These are phyloP conservation scores for Drosophila malerkotliana DNA, from an alignment of 1,140 invertebrate species.

Conservation along the genomic window DNA sequence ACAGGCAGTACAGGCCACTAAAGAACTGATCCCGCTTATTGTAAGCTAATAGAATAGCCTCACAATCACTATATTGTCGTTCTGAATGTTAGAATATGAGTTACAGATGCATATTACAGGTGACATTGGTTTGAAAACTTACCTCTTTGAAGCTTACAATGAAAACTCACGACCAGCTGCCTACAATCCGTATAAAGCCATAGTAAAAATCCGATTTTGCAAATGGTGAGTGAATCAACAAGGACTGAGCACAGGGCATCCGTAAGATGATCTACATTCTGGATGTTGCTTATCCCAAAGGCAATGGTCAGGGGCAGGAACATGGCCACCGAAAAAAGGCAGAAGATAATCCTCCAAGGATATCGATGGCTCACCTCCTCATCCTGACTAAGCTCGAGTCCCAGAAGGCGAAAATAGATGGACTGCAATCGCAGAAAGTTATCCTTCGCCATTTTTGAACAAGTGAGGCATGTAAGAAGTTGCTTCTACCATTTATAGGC, in stretches of 20 bases:
- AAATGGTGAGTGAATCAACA: conserved; percentile 42
- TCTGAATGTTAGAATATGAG: conserved; percentile 13
- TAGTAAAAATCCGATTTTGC: conserved; percentile 28
- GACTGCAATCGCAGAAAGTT: conserved; percentile 50
- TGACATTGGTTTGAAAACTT: not conserved
- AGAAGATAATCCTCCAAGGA: conserved; percentile 16
- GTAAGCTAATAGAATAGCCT: conserved; percentile 4
- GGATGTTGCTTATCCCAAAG: conserved; percentile 31
- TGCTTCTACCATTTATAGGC: conserved; percentile 9
- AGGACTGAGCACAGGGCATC: conserved; percentile 45
- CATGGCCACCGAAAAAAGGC: conserved; percentile 29
- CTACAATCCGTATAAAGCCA: conserved; percentile 16
- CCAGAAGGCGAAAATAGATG: conserved; percentile 41
- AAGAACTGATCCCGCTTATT: conserved; percentile 45
- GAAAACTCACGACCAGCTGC: conserved; percentile 13
- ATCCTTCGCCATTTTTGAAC: conserved; percentile 45
- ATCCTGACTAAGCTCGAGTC: conserved; percentile 29
- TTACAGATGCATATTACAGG: not conserved
- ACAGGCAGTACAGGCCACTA: conserved; percentile 26
- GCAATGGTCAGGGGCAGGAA: conserved; percentile 46
- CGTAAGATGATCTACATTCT: conserved; percentile 44
- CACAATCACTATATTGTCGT: not conserved
- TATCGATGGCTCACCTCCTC: not conserved
- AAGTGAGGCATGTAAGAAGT: not conserved
- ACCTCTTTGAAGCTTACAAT: conserved; percentile 7